phyloP scores from a whole-genome alignment of 2,888 invertebrate species.

The Parascotia fuliginaria region DNA sequence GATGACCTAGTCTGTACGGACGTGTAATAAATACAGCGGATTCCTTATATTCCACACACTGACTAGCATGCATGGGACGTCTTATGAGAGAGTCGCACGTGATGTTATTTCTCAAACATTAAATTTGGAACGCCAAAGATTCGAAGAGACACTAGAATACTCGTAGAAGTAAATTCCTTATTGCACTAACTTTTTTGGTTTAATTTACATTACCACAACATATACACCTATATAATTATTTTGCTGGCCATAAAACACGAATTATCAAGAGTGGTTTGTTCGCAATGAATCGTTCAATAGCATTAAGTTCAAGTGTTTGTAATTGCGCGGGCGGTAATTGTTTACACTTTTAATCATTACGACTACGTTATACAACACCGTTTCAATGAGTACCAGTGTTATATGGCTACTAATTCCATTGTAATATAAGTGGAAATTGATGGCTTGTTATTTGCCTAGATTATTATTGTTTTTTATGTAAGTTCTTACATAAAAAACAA shows the following conservation, averaged over 20 bases:
- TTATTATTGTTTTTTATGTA: not conserved
- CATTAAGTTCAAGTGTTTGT: slow-evolving; percentile 31
- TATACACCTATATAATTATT: no score
- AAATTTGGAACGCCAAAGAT: not conserved
- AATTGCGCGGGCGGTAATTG: slow-evolving; percentile 29
- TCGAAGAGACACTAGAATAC: no score
- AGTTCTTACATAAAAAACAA: no score
- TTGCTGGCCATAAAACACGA: not conserved
- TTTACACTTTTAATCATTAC: slow-evolving; percentile 38
- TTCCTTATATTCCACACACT: slow-evolving; percentile 34
- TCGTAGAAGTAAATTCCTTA: no score
- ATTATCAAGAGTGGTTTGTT: slow-evolving; percentile 3
- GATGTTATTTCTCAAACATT: slow-evolving; percentile 13
- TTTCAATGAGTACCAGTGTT: slow-evolving; percentile 21
- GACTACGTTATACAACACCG: slow-evolving; percentile 19
- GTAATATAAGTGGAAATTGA: not conserved
- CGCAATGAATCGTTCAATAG: slow-evolving; percentile 28
- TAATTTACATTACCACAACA: no score
- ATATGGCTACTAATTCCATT: slow-evolving; percentile 10
- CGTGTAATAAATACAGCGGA: slow-evolving; percentile 20
- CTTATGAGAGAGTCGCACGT: slow-evolving; percentile 6
- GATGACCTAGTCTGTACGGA: slow-evolving; percentile 19
- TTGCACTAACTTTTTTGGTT: no score
- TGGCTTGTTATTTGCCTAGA: not conserved
- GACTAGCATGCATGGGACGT: slow-evolving; percentile 22